phyloP scores from a whole-genome alignment of 1,140 invertebrate species.

The Zelostemma sp. region DNA sequence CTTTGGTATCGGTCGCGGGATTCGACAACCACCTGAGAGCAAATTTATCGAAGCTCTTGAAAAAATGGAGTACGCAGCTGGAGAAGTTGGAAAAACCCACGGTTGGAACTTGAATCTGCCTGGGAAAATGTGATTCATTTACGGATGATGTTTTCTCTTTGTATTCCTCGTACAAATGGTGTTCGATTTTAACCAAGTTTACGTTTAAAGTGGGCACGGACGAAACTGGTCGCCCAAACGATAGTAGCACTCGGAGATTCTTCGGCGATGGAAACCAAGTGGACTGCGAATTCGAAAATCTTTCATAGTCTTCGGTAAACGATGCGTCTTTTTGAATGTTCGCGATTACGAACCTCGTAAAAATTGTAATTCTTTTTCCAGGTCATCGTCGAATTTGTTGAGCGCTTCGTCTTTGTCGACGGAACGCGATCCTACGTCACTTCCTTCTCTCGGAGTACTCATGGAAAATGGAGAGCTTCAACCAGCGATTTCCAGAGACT shows the following conservation, averaged over 20 bases:
- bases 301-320: slow-evolving; percentile 57
- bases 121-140: slow-evolving; percentile 1
- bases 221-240: slow-evolving; percentile 56
- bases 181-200: slow-evolving; percentile 14
- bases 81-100: slow-evolving; percentile 47
- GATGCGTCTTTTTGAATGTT: too few species aligned
- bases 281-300: slow-evolving; percentile 50
- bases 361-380: slow-evolving; percentile 38
- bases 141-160: too few species aligned
- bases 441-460: slow-evolving; percentile 58
- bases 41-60: slow-evolving; percentile 49
- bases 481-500: slow-evolving; percentile 52
- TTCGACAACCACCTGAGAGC: slow-evolving; percentile 42
- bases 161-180: too few species aligned
- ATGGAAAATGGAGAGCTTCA: slow-evolving; percentile 58
- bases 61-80: slow-evolving; percentile 64
- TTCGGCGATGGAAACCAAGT: slow-evolving; percentile 41
- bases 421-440: slow-evolving; percentile 54
- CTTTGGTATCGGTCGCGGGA: slow-evolving; percentile 52
- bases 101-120: slow-evolving; percentile 41
- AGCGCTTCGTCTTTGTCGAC: slow-evolving; percentile 27
- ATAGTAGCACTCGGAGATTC: slow-evolving; percentile 49
- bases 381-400: slow-evolving; percentile 62
- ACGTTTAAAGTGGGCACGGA: slow-evolving; percentile 57
- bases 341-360: too few species aligned